Base-by-base conservation (phyloP, 1,140 invertebrate species). In the Trialeurodes vaporariorum region DNA sequence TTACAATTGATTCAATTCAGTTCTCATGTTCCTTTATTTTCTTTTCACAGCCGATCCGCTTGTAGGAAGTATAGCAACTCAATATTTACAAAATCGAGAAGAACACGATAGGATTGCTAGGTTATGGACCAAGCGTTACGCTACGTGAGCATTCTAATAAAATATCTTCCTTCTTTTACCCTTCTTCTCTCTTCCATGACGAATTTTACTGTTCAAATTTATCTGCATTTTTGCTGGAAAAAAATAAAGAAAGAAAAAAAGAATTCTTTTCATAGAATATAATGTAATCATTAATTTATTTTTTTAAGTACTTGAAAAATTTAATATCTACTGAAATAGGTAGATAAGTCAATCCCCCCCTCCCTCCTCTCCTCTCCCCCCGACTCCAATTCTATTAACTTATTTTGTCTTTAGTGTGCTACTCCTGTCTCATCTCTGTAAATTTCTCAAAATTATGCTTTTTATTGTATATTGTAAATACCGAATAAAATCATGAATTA, bases 71-170 rank as follows among this genome's bases (percentile, higher is more conserved):
- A 98, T 99, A 83, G 96, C 96, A 49, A 96, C 94, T 70, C 94
- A 98, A 84, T 98, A 96, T 83, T 83, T 97, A 71, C 93, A 96
- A 79, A 98, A 98, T 81, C 85, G 95, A 66, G 92, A 96, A 80
- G 95, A 98, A 79, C 96, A 98, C 76, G 96, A 99, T 82, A 88
- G 94, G 77, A 96, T 96, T 79, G 96, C 96, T 70, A 87, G 95
- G 77, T 86, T 96, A 71, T 99, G 96, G 96, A 98, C 96, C 73
- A 98, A 98, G 80, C 86, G 95, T 74, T 99, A 96, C 79, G 93
- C 94, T 67, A 94, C 93, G 84, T 95, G 91, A 93, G 84, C 62
- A 49, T 17, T 9, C 17, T 49, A 17, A 17, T 49, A 49, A 5
- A 9, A 49, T 17, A 49, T 49, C 34, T 17, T 49, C 34, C 17